These are phyloP conservation scores for Chrysemys picta DNA, from an alignment of 2,113 vertebrate species.

Conservation along the genomic window DNA sequence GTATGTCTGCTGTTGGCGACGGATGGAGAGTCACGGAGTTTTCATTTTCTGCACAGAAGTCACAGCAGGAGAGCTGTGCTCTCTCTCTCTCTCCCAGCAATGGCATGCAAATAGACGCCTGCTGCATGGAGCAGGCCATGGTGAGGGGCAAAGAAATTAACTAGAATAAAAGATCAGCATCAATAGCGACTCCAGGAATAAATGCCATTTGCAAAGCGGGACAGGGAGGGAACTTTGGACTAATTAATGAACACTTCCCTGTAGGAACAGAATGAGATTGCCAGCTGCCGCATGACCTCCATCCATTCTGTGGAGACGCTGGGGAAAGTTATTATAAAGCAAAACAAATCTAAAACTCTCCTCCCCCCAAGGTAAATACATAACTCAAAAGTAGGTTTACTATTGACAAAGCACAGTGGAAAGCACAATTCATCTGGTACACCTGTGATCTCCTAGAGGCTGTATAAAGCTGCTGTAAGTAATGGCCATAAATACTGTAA, in stretches of 20 bases:
- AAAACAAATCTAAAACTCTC: background rate
- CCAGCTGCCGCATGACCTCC: background rate
- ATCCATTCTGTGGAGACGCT: background rate
- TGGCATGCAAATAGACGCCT: background rate
- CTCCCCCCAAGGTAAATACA: background rate
- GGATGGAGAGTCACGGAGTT: background rate
- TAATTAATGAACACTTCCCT: background rate
- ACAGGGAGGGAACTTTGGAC: background rate
- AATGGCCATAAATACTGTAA: background rate
- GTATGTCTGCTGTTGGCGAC: background rate
- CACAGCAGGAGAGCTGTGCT: background rate
- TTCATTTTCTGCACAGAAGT: background rate
- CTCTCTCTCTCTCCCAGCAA: background rate
- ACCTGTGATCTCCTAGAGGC: background rate
- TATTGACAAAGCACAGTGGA: background rate
- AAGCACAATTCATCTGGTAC: background rate
- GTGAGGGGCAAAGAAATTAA: background rate
- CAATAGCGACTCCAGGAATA: background rate
- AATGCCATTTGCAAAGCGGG: background rate
- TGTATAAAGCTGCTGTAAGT: background rate
- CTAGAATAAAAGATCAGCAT: background rate
- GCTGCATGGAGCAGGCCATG: background rate
- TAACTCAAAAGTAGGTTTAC: background rate
- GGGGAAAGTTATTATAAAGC: background rate
- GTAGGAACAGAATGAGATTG: background rate